phyloP scores from a whole-genome alignment of 2,888 invertebrate species.

The Ariolimax columbianus region DNA sequence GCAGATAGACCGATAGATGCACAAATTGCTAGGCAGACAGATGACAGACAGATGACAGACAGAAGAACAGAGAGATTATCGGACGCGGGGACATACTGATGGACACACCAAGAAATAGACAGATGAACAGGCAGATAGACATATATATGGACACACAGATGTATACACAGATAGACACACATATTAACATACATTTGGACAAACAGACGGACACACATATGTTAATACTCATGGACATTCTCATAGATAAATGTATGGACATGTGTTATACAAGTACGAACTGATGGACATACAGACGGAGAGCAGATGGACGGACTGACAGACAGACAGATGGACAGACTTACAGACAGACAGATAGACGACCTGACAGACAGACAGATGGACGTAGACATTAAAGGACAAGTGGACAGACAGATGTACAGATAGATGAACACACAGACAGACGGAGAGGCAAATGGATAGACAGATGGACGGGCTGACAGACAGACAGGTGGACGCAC shows the following conservation, averaged over 20 bases:
- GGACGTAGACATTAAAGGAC: not conserved
- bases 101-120: not conserved
- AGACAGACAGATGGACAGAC: not conserved
- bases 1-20: not conserved
- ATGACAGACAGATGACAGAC: not conserved
- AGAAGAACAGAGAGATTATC: not conserved
- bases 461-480: constrained; percentile 14
- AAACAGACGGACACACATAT: not conserved
- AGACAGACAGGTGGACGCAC: constrained; percentile 26
- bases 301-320: not conserved
- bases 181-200: not conserved
- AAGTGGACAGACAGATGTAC: not conserved
- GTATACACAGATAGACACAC: not conserved
- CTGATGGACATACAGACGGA: not conserved
- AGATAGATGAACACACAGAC: not conserved
- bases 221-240: not conserved
- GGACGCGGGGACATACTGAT: not conserved
- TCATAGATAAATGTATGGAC: not conserved
- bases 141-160: not conserved
- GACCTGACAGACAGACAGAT: not conserved
- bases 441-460: constrained; percentile 4
- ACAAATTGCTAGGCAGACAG: not conserved
- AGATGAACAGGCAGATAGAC: not conserved
- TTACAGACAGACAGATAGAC: not conserved
- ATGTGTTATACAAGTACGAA: not conserved